A percentile compares a stretch with the other conserved stretches of the same genome.
Conservation (phyloP, 1,140 invertebrate genomes). For the Drosophila truncata region DNA sequence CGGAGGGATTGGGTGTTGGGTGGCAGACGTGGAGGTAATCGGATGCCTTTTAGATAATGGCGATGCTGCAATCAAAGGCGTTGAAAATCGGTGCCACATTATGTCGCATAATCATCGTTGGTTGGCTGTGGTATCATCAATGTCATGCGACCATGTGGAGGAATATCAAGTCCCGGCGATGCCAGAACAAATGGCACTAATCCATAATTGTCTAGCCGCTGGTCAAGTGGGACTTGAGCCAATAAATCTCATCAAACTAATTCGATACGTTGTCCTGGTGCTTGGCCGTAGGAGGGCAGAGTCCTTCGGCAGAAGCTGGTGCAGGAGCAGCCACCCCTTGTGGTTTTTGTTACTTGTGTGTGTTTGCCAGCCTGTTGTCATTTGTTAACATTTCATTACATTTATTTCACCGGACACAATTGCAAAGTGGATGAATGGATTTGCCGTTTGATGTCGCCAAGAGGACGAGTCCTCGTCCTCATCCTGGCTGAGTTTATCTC, state of each 20-base stretch:
- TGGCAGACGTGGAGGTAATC: constrained; percentile 58
- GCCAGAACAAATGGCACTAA: constrained; percentile 81
- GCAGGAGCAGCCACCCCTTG: constrained; percentile 66
- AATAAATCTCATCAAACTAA: constrained; percentile 84
- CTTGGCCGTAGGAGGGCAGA: constrained; percentile 2
- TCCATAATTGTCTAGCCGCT: constrained; percentile 82
- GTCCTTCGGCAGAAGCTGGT: neutral
- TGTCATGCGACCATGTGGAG: constrained; percentile 50
- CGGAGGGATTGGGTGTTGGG: constrained; percentile 5
- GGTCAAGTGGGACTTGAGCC: constrained; percentile 83
- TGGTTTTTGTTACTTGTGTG: constrained; percentile 79
- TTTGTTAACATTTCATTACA: constrained; percentile 85
- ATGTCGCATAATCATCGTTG: constrained; percentile 63
- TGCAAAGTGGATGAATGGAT: constrained; percentile 82
- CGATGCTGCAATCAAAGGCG: constrained; percentile 51
- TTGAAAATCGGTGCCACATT: constrained; percentile 72
- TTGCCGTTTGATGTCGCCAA: constrained; percentile 74
- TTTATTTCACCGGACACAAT: constrained; percentile 82
- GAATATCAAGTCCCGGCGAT: constrained; percentile 49
- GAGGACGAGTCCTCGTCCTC: constrained; percentile 29
- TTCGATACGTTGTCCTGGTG: constrained; percentile 64
- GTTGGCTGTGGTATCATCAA: constrained; percentile 27
- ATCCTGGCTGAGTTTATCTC: constrained; percentile 11
- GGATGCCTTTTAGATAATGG: constrained; percentile 72
- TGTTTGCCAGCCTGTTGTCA: constrained; percentile 83